Conservation (phyloP, 2,113 vertebrate genomes). For the Serilophus lunatus region DNA sequence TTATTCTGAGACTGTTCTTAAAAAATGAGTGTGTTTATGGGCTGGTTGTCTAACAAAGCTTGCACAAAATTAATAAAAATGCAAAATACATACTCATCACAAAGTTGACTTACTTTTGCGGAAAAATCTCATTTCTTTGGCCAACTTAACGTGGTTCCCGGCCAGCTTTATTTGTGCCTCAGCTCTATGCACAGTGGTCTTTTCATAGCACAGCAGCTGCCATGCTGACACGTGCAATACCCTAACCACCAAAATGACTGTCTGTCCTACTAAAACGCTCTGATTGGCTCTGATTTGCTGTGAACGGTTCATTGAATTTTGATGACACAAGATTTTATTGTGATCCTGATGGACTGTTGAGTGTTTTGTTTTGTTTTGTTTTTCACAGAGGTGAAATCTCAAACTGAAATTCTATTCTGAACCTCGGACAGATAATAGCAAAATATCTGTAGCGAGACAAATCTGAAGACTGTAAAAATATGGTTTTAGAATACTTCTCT, state of each 20-base stretch:
- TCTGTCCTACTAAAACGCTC: conserved; percentile 23
- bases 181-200: conserved; percentile 33
- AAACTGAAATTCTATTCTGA: not conserved
- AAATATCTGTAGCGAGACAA: not conserved
- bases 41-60: not conserved
- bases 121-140: not conserved
- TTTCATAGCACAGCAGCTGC: conserved; percentile 65
- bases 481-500: not conserved
- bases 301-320: conserved; percentile 11
- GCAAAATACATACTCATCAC: not conserved
- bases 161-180: conserved; percentile 9
- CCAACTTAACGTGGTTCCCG: not conserved
- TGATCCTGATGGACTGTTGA: not conserved
- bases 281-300: not conserved
- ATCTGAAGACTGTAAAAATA: not conserved
- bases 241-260: conserved; percentile 54
- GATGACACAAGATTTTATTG: conserved; percentile 32
- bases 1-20: not conserved
- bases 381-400: not conserved
- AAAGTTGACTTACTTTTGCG: not conserved
- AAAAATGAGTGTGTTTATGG: not conserved
- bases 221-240: conserved; percentile 32
- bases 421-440: not conserved
- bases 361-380: not conserved
- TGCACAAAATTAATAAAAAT: not conserved